phyloP scores from a whole-genome alignment of 2,113 vertebrate genomes.

The Hiodon alosoides region DNA sequence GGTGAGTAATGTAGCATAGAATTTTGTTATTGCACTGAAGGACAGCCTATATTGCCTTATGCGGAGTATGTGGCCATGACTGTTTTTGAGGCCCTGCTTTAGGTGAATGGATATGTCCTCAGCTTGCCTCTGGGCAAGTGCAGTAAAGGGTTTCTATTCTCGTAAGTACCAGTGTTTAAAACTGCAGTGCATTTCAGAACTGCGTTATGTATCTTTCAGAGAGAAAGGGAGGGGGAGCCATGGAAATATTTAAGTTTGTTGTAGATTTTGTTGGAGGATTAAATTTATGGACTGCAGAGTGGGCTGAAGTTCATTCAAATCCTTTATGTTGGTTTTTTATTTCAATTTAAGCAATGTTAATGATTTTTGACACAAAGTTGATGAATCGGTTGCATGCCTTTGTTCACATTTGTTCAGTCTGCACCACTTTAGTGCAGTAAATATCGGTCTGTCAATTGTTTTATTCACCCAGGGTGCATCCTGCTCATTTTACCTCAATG shows the following conservation, averaged over 20 bases:
- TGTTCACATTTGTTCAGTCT: not conserved
- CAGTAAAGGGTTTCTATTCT: no score
- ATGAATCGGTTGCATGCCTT: no score
- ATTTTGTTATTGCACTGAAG: slow-evolving; percentile 63
- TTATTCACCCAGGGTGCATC: not conserved
- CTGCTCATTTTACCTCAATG: not conserved
- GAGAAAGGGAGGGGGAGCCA: not conserved
- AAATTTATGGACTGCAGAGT: no score
- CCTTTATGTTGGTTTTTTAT: no score
- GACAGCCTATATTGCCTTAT: slow-evolving; percentile 58
- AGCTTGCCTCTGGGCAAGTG: not conserved
- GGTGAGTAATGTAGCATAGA: slow-evolving; percentile 63
- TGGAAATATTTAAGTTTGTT: no score
- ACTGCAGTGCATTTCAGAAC: not conserved
- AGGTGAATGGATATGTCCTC: not conserved
- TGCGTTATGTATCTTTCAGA: not conserved
- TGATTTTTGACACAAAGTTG: no score
- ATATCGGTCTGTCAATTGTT: not conserved
- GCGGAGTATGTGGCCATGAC: slow-evolving; percentile 47
- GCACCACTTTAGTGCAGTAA: not conserved
- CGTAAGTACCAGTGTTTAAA: not conserved
- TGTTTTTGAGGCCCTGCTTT: not conserved
- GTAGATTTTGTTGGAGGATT: no score
- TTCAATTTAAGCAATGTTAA: no score
- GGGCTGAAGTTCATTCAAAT: no score